These are phyloP conservation scores for Catharus bicknelli DNA, from an alignment of 2,113 vertebrate species.

Conservation along the genomic window DNA sequence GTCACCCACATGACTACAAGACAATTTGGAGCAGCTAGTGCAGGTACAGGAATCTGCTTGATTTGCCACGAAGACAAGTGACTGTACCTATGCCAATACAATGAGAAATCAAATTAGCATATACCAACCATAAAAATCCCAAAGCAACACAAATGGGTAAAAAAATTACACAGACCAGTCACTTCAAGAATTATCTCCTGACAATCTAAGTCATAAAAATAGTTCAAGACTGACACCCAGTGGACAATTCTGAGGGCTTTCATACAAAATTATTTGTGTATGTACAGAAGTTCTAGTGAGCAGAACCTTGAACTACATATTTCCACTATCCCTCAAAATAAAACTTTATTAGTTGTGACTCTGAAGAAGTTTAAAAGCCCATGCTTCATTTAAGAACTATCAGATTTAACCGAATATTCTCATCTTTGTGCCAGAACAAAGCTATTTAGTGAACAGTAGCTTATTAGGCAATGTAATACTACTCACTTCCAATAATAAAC, in stretches of 20 bases:
- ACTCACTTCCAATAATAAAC: neutral
- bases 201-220: neutral
- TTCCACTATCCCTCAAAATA: neutral
- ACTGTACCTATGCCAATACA: constrained; percentile 77
- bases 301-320: neutral
- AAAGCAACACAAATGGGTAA: neutral
- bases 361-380: neutral
- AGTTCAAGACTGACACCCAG: constrained; percentile 71
- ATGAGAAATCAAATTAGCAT: neutral
- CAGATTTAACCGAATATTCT: neutral
- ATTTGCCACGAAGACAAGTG: constrained; percentile 85
- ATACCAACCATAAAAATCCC: neutral
- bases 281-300: neutral
- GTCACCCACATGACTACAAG: constrained; percentile 94
- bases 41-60: constrained; percentile 83
- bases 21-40: constrained; percentile 80
- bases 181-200: neutral
- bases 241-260: constrained; percentile 35
- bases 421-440: neutral
- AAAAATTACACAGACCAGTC: neutral
- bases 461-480: neutral
- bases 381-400: neutral
- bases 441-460: neutral
- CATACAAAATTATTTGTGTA: neutral
- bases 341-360: neutral